Evolutionary conservation across 2,113 vertebrate genomes (phyloP), one percentile per base, ranked within the genome.

Genomic region (Mirounga angustirostris): DNA sequence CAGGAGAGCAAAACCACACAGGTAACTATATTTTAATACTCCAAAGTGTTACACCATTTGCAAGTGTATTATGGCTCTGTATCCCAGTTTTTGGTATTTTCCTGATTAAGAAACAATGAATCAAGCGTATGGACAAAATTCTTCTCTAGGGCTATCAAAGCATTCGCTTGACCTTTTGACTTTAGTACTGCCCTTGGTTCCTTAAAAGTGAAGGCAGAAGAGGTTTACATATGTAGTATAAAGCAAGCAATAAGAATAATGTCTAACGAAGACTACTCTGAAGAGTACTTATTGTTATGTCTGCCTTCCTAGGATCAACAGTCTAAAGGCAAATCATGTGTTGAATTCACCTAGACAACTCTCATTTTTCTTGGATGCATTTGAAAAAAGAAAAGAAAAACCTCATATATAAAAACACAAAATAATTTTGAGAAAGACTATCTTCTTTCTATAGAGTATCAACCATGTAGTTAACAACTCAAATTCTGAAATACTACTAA

Each of bases 351-450:
- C 1, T 13, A 73, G 58, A 78, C 5, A 90, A 4, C 19, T 85
- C 2, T 33, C 4, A 22, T 80, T 89, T 96, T 10, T 43, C 5
- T 58, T 83, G 5, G 8, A 58, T 89, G 19, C 9, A 81, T 46
- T 91, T 86, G 74, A 36, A 80, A 80, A 61, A 28, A 80, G 61
- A 82, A 43, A 54, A 16, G 58, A 46, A 87, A 67, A 71, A 26
- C 1, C 0, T 89, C 19, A 22, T 12, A 46, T 58, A 65, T 54
- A 83, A 82, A 96, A 87, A 74, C 46, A 84, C 0, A 40, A 71
- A 71, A 90, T 50, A 92, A 56, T 73, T 74, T 5, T 84, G 10
- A 85, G 19, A 89, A 94, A 97, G 43, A 63, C 9, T 15, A 22
- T 8, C 56, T 86, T 84, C 6, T 92, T 91, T 36, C 33, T 52